Evolutionary conservation across 1,140 invertebrate species (phyloP).

Genomic region (Penaeus japonicus): DNA sequence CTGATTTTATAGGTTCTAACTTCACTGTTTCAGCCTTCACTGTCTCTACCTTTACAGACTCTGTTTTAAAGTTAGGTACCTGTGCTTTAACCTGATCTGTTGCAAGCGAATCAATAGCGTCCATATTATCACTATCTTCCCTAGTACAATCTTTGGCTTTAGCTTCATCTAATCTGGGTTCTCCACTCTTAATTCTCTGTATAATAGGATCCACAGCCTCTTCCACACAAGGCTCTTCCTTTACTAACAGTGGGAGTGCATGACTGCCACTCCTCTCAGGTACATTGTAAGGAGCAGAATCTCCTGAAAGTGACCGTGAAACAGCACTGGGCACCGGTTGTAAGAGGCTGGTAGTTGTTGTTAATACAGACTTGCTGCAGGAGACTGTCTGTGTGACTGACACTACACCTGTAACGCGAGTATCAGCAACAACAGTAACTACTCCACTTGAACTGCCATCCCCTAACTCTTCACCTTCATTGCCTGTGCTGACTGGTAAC

Average conservation of each 20-base stretch:
- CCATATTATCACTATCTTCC: conserved; percentile 39
- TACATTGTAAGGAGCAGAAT: conserved; percentile 41
- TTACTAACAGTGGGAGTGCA: conserved; percentile 48
- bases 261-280: conserved; percentile 51
- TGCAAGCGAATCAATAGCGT: conserved; percentile 3
- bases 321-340: conserved; percentile 34
- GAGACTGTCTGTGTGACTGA: conserved; percentile 55
- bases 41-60: conserved; percentile 18
- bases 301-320: conserved; percentile 6
- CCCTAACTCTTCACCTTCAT: conserved; percentile 14
- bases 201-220: conserved; percentile 35
- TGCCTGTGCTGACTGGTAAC: conserved; percentile 9
- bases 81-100: conserved; percentile 4
- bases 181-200: conserved; percentile 39
- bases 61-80: conserved; percentile 8
- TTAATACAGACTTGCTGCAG: conserved; percentile 51
- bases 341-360: conserved; percentile 48
- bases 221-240: conserved; percentile 39
- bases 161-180: conserved; percentile 27
- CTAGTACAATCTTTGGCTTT: conserved; percentile 45
- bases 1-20: conserved; percentile 31
- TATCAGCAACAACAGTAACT: conserved; percentile 54
- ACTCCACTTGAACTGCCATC: conserved; percentile 27
- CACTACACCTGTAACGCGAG: conserved; percentile 52
- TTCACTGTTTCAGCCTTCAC: conserved; percentile 38